Evolutionary conservation across 2,797 vertebrate genomes (phyloP), one percentile per base, ranked within the genome.

Genomic region (Phylloscopus collybita): DNA sequence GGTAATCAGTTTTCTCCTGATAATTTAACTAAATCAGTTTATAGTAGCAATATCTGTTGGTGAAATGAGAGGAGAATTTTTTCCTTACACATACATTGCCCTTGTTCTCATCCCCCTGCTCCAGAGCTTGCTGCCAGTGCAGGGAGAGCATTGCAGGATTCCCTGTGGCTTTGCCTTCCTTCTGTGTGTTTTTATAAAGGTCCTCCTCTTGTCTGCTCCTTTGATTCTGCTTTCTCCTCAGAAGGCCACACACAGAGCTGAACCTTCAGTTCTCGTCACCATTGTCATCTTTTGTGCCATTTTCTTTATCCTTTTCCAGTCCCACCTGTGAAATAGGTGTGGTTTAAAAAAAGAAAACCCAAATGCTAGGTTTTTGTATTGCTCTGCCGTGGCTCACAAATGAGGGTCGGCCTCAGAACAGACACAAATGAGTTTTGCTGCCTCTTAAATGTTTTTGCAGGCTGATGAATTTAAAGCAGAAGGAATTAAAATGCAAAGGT

Each of bases 141-240:
- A 10, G 4, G 49, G 66, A 16, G 80, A 49, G 11, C 22, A 0
- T 36, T 49, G 49, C 65, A 38, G 65, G 88, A 32, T 54, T 59
- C 80, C 40, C 80, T 9, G 5, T 5, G 5, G 53, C 90, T 86
- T 59, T 83, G 64, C 84, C 69, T 65, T 73, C 6, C 3, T 78
- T 15, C 5, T 25, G 57, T 40, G 18, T 80, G 6, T 82, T 73
- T 91, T 78, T 44, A 53, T 42, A 78, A 64, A 47, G 25, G 34
- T 83, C 56, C 32, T 79, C 49, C 45, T 81, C 80, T 54, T 34
- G 65, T 56, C 50, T 81, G 59, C 79, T 67, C 6, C 88, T 94
- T 88, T 51, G 32, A 54, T 80, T 61, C 47, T 45, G 32, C 45
- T 45, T 76, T 92, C 86, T 13, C 86, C 54, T 74, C 92, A 91